Base-by-base conservation (phyloP, 2,113 vertebrate species). In the Balaenoptera acutorostrata region DNA sequence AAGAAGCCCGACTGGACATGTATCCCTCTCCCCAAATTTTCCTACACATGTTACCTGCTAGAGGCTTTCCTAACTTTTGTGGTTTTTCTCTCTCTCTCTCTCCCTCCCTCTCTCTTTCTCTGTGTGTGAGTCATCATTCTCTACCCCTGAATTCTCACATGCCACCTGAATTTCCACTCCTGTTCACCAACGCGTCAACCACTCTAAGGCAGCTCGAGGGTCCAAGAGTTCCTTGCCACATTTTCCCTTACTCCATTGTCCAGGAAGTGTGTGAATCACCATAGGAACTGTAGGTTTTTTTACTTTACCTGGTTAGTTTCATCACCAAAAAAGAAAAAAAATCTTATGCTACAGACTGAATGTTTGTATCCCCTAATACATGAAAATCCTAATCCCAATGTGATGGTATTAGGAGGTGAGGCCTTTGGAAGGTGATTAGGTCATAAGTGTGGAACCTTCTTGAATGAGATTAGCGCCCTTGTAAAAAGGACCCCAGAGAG, bases 161-260 rank as follows among this genome's bases (percentile, higher is more conserved):
- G 31, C 27, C 46, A 59, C 5, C 21, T 88, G 21, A 7, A 49
- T 80, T 39, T 49, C 64, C 46, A 68, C 13, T 31, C 2, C 17
- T 93, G 1, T 25, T 21, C 23, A 3, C 20, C 0, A 31, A 5
- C 15, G 3, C 7, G 41, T 33, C 44, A 41, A 3, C 11, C 10
- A 20, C 39, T 87, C 18, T 14, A 66, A 59, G 21, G 33, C 0
- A 44, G 11, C 39, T 41, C 13, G 21, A 55, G 9, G n/a, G 3
- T 8, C 17, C 36, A 2, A 0, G 2, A 9, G 10, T 6, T 41
- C 17, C 61, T n/a, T 27, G 59, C 25, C 31, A 14, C 33, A 5
- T 6, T 72, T 80, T 25, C 8, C 20, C 23, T 55, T 77, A 59
- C 21, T 59, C 44, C 9, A 6, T 18, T 36, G 2, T 78, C 49